phyloP scores from a whole-genome alignment of 1,140 invertebrate species.

The Campodea augens region DNA sequence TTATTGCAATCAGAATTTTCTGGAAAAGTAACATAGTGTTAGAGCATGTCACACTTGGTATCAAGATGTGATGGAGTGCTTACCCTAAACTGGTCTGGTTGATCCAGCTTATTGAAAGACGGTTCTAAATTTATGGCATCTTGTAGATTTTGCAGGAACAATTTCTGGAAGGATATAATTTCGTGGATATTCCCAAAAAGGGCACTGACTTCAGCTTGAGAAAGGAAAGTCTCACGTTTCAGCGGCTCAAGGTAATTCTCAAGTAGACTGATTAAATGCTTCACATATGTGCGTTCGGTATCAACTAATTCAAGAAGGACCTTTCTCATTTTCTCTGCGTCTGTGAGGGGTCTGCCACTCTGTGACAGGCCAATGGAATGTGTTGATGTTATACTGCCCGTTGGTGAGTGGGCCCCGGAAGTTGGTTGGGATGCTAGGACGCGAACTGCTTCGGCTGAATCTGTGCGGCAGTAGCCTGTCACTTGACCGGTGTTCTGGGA shows the following conservation, averaged over 20 bases:
- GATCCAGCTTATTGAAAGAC: constrained; percentile 79
- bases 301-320: constrained; percentile 92
- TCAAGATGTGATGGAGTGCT: too few relatives aligned
- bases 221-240: constrained; percentile 87
- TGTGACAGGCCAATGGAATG: constrained; percentile 23
- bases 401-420: constrained; percentile 12
- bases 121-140: constrained; percentile 79
- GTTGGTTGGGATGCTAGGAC: constrained; percentile 58
- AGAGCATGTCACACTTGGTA: too few relatives aligned
- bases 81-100: constrained; percentile 86
- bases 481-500: too few relatives aligned
- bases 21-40: too few relatives aligned
- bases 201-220: constrained; percentile 82
- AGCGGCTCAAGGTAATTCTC: constrained; percentile 93
- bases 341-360: constrained; percentile 61
- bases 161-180: constrained; percentile 88
- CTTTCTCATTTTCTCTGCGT: constrained; percentile 87
- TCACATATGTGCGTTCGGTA: constrained; percentile 91
- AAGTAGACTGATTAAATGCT: constrained; percentile 87
- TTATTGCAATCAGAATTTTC: constrained; percentile 89
- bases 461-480: too few relatives aligned
- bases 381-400: constrained; percentile 9
- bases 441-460: too few relatives aligned
- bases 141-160: constrained; percentile 87
- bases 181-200: constrained; percentile 94